Percentiles rank a stretch among this genome's conserved stretches.
Conservation (phyloP, 1,140 invertebrate species). For the Drosophila sp. region DNA sequence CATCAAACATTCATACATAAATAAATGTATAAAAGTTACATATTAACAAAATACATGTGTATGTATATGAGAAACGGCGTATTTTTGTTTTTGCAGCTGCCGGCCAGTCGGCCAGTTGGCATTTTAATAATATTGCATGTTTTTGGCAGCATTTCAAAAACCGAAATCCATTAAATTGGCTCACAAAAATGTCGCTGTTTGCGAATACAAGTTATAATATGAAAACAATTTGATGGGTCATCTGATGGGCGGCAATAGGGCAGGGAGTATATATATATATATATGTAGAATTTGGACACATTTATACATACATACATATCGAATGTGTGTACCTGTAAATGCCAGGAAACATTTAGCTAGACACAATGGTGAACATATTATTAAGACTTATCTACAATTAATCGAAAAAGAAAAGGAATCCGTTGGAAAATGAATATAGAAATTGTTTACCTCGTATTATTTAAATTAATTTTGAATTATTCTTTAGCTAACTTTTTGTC, state of each 20-base stretch:
- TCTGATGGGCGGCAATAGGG: not conserved
- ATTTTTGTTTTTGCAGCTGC: constrained; percentile 15
- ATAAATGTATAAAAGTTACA: constrained; percentile 4
- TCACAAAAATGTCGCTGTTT: not conserved
- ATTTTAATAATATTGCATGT: constrained; percentile 21
- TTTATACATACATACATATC: not conserved
- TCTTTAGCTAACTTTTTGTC: no score
- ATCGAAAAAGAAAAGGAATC: no score
- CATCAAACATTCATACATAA: not conserved
- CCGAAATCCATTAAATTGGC: constrained; percentile 23
- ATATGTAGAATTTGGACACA: not conserved
- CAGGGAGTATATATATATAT: not conserved
- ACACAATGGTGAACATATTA: no score
- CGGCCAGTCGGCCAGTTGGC: not conserved
- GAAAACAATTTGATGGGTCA: constrained; percentile 18
- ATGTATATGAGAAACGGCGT: not conserved
- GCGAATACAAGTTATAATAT: constrained; percentile 17
- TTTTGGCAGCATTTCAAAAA: constrained; percentile 31
- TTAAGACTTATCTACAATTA: no score
- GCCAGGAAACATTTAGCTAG: no score
- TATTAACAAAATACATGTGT: not conserved
- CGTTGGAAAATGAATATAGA: no score
- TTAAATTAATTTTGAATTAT: no score
- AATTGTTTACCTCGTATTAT: no score
- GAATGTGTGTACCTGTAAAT: not conserved